phyloP scores from a whole-genome alignment of 2,797 vertebrate genomes.

The Acanthopagrus latus region DNA sequence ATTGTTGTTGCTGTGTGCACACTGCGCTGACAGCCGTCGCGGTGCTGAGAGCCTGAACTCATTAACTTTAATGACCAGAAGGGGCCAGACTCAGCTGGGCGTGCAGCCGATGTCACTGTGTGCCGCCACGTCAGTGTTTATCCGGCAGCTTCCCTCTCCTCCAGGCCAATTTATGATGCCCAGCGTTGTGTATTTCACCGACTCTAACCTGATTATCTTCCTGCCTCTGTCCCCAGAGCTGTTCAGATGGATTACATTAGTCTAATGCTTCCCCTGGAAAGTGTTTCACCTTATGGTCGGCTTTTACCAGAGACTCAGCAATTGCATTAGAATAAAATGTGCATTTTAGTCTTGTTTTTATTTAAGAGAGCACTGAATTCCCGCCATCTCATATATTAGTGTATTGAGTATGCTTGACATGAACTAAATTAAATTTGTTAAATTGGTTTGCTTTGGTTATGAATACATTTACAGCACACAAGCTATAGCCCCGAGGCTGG shows the following conservation, averaged over 20 bases:
- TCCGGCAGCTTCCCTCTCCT: constrained; percentile 54
- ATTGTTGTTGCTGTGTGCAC: constrained; percentile 23
- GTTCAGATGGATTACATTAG: constrained; percentile 82
- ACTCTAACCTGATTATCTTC: constrained; percentile 78
- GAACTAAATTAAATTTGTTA: constrained; percentile 68
- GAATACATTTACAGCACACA: constrained; percentile 40
- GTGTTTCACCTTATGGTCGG: constrained; percentile 66
- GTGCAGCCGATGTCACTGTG: constrained; percentile 34
- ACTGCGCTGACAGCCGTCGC: constrained; percentile 35
- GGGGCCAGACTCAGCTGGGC: constrained; percentile 44
- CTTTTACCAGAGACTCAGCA: constrained; percentile 66
- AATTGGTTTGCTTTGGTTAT: constrained; percentile 55
- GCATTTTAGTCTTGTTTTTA: constrained; percentile 66
- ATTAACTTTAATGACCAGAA: constrained; percentile 69
- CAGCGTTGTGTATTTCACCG: constrained; percentile 61
- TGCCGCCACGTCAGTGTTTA: constrained; percentile 43
- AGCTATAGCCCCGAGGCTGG: constrained; percentile 6
- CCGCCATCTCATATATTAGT: constrained; percentile 45
- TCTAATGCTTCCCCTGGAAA: constrained; percentile 75
- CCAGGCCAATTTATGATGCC: constrained; percentile 69
- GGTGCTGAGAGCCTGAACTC: constrained; percentile 63
- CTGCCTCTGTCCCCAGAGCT: constrained; percentile 64
- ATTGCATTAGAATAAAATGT: constrained; percentile 72
- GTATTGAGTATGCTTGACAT: constrained; percentile 53
- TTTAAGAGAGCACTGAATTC: constrained; percentile 44